Base-by-base conservation (phyloP, 2,888 invertebrate species). In the Eulithis prunata region DNA sequence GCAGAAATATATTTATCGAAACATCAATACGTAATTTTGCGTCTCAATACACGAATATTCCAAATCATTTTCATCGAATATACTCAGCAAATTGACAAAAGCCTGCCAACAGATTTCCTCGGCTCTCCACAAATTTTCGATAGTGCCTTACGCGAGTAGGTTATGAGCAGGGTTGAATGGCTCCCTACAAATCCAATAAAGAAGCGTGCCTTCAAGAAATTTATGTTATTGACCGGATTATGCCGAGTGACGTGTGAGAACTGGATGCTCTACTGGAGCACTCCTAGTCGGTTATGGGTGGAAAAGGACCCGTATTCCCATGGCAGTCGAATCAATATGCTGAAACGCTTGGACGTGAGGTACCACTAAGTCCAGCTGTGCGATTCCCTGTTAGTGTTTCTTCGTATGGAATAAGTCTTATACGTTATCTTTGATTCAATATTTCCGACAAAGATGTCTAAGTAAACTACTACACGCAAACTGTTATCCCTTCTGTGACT, bases 171-270 rank as follows among this genome's bases (percentile, higher is more conserved):
- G 79, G 84, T 84, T 86, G 86, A 88, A 87, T 82, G 82, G 84
- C 82, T 86, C 81, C 81, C 86, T 88, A 84, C 87, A 86, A 89
- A 90, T 89, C 86, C 88, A 90, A 90, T 91, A 91, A 89, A 88
- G 90, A 86, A 85, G 80, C 84, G 79, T 85, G 86, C 85, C 84
- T 85, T 82, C 78, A 82, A 88, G 83, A 90, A 90, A 90, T 90
- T 89, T 90, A 90, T 90, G 89, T 89, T 90, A 90, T 89, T 90
- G 89, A 89, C 89, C 90, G 87, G 87, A 88, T 90, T 91, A 90
- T 89, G 82, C 79, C 80, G 82, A 85, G 81, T 89, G 90, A 90
- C 89, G 87, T 87, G 87, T 79, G 84, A 86, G 84, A 84, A 80
- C 54, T 36, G 41, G 13, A 43, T n/a, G 32, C 38, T 32, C 32